Percentiles rank a stretch among this genome's conserved stretches.
phyloP scores from a whole-genome alignment of 2,888 invertebrate genomes.

The Microctonus aethiopoides region DNA sequence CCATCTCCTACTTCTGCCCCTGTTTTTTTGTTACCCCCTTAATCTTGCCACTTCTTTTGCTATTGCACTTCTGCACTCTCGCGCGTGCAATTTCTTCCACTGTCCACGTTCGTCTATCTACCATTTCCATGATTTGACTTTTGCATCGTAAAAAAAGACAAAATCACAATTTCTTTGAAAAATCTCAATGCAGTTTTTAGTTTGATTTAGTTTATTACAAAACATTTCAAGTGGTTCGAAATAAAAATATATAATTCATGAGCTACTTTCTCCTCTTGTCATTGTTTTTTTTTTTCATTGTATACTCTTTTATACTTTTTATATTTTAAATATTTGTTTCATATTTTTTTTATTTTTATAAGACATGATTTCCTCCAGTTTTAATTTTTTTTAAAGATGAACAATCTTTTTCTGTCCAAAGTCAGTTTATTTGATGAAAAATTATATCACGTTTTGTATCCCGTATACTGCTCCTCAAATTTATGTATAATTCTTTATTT shows the following conservation, averaged over 20 bases:
- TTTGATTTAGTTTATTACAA: constrained; percentile 17
- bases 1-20: constrained; percentile 26
- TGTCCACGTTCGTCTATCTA: constrained; percentile 13
- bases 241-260: constrained; percentile 10
- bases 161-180: constrained; percentile 37
- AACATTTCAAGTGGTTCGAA: constrained; percentile 20
- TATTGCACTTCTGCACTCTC: constrained; percentile 12
- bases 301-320: neutral
- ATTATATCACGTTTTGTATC: neutral
- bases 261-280: neutral
- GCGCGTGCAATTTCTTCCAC: constrained; percentile 13
- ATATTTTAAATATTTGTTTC: neutral
- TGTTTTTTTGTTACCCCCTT: constrained; percentile 13
- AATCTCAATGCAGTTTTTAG: constrained; percentile 27
- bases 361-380: neutral
- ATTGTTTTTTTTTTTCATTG: neutral
- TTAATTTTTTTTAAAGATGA: neutral
- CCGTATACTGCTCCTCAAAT: neutral
- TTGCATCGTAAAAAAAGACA: constrained; percentile 19
- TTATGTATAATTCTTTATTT: neutral
- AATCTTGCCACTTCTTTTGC: constrained; percentile 2
- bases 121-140: constrained; percentile 23
- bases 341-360: neutral
- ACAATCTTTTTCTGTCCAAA: neutral
- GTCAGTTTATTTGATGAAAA: neutral